Percentiles rank a stretch among this genome's conserved stretches.
These are phyloP conservation scores for Montifringilla adamsi DNA, from an alignment of 2,113 vertebrate species.

Conservation along the genomic window DNA sequence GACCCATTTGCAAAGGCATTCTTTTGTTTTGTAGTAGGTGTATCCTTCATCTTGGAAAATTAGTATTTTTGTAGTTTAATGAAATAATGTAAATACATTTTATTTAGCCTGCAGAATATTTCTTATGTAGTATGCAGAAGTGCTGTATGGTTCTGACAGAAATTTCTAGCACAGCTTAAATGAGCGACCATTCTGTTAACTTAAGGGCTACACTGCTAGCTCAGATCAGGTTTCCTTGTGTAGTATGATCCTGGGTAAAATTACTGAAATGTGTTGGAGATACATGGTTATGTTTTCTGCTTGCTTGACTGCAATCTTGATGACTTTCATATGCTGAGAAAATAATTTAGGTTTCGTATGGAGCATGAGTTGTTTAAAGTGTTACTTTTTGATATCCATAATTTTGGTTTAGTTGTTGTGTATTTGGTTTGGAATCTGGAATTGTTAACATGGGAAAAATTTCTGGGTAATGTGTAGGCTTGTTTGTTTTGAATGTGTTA, in stretches of 20 bases:
- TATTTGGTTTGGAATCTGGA: constrained; percentile 55
- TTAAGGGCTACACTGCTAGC: neutral
- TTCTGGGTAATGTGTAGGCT: constrained; percentile 56
- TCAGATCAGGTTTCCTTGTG: neutral
- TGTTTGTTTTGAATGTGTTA: constrained; percentile 68
- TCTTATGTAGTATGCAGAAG: neutral
- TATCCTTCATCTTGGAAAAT: neutral
- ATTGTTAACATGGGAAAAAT: constrained; percentile 46
- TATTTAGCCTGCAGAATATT: neutral
- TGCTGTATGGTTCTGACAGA: neutral
- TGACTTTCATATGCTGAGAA: constrained; percentile 21
- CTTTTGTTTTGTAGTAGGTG: neutral
- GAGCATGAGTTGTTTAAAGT: constrained; percentile 12
- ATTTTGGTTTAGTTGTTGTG: constrained; percentile 25
- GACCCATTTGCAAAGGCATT: neutral
- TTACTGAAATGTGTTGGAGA: neutral
- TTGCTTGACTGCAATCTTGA: neutral
- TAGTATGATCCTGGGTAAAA: neutral
- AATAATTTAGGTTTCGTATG: neutral
- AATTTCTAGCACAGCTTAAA: neutral
- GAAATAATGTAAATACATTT: neutral
- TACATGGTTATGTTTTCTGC: neutral
- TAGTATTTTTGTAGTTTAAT: neutral
- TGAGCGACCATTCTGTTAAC: neutral
- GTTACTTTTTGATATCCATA: constrained; percentile 20